phyloP scores from a whole-genome alignment of 2,797 vertebrate genomes.

The Gadopsis bispinosus region DNA sequence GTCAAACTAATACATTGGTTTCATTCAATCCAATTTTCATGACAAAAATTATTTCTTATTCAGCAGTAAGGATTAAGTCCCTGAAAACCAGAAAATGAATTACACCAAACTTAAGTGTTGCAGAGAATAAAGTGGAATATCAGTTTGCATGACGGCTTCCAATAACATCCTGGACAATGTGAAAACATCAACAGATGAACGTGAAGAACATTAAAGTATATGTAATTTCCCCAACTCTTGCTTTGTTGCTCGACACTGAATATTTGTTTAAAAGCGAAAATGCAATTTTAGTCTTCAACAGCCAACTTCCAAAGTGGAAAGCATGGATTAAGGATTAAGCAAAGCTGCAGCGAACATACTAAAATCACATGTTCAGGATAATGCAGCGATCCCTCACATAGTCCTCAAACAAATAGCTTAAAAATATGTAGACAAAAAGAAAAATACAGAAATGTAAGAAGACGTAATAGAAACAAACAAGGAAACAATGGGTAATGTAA shows the following conservation, averaged over 20 bases:
- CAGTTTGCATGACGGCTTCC: slow-evolving; percentile 54
- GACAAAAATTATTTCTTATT: slow-evolving; percentile 20
- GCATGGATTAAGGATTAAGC: neutral
- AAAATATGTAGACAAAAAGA: slow-evolving; percentile 17
- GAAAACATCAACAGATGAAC: slow-evolving; percentile 49
- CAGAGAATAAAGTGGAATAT: slow-evolving; percentile 27
- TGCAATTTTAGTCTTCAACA: slow-evolving; percentile 17
- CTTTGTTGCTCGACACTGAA: neutral
- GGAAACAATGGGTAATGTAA: slow-evolving; percentile 18
- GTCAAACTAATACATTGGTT: slow-evolving; percentile 8
- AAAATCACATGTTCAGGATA: slow-evolving; percentile 1
- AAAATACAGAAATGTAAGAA: slow-evolving; percentile 39
- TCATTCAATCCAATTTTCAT: slow-evolving; percentile 28
- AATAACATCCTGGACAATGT: slow-evolving; percentile 57
- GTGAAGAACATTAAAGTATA: slow-evolving; percentile 38
- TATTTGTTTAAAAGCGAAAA: slow-evolving; percentile 14
- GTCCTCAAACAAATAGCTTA: slow-evolving; percentile 33
- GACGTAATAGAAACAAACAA: slow-evolving; percentile 28
- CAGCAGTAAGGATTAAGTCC: slow-evolving; percentile 34
- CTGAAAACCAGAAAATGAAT: slow-evolving; percentile 67
- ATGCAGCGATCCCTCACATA: slow-evolving; percentile 2
- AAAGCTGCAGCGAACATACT: neutral
- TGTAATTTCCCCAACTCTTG: slow-evolving; percentile 22
- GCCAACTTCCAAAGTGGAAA: slow-evolving; percentile 5
- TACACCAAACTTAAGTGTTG: slow-evolving; percentile 37